Evolutionary conservation across 2,797 vertebrate species (phyloP).

Genomic region (Pampus argenteus): DNA sequence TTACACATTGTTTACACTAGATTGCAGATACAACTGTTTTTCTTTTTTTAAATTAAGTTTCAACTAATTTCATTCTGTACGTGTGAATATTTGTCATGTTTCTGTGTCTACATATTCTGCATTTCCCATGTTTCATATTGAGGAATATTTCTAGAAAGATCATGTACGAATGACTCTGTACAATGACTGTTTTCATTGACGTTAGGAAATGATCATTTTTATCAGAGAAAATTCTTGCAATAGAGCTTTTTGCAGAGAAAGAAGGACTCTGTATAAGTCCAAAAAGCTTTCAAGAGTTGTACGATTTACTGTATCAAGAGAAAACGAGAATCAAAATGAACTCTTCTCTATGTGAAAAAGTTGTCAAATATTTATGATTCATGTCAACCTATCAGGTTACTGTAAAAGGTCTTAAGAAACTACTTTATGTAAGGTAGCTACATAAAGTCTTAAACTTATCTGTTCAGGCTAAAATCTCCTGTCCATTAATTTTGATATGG

Average conservation of each 20-base stretch:
- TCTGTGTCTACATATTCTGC: neutral
- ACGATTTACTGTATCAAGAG: neutral
- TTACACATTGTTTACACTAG: slow-evolving; percentile 7
- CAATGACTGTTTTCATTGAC: slow-evolving; percentile 3
- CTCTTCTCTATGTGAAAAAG: neutral
- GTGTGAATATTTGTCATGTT: neutral
- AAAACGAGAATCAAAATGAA: neutral
- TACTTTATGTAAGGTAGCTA: neutral
- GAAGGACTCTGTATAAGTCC: neutral
- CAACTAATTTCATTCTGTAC: neutral
- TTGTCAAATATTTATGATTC: neutral
- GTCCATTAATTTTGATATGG: slow-evolving; percentile 40
- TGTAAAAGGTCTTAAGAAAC: neutral
- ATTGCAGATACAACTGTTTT: neutral
- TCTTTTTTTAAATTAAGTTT: neutral
- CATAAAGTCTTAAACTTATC: neutral
- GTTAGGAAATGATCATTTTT: neutral
- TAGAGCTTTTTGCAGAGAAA: neutral
- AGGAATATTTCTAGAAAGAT: neutral
- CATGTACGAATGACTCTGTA: neutral
- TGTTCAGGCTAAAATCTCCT: slow-evolving; percentile 1
- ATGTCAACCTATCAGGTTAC: neutral
- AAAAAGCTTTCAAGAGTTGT: neutral
- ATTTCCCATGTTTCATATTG: neutral
- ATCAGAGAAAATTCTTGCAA: too few relatives aligned